phyloP scores from a whole-genome alignment of 2,888 invertebrate genomes.

The Lydus trimaculatus region DNA sequence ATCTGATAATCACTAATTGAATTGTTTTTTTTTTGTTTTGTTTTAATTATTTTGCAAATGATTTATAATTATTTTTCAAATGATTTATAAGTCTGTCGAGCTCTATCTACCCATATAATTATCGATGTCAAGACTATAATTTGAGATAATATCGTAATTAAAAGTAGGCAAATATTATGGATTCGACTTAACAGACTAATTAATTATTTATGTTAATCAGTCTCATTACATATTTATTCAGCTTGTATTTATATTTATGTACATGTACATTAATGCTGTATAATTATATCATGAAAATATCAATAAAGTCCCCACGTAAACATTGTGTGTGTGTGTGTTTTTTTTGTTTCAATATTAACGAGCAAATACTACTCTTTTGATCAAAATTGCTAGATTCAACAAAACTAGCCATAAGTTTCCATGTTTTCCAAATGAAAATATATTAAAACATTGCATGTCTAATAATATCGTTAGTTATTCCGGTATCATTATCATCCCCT shows the following conservation, averaged over 20 bases:
- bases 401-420: not conserved
- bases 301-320: not conserved
- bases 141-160: constrained; percentile 23
- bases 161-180: constrained; percentile 18
- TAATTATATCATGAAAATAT: constrained; percentile 31
- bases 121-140: not conserved
- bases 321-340: no score
- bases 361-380: constrained; percentile 11
- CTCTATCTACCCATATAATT: not conserved
- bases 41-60: not conserved
- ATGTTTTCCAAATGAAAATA: constrained; percentile 22
- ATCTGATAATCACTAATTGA: not conserved
- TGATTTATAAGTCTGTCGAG: not conserved
- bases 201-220: constrained; percentile 35
- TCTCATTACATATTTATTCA: constrained; percentile 30
- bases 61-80: not conserved
- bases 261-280: constrained; percentile 28
- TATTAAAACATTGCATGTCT: constrained; percentile 5
- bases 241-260: constrained; percentile 34
- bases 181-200: constrained; percentile 12
- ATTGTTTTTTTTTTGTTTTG: no score
- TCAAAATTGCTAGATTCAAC: not conserved
- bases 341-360: no score
- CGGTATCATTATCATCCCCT: not conserved
- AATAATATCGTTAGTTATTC: not conserved